These are phyloP conservation scores for Centruroides sculpturatus DNA, from an alignment of 1,140 invertebrate species.

Conservation along the genomic window DNA sequence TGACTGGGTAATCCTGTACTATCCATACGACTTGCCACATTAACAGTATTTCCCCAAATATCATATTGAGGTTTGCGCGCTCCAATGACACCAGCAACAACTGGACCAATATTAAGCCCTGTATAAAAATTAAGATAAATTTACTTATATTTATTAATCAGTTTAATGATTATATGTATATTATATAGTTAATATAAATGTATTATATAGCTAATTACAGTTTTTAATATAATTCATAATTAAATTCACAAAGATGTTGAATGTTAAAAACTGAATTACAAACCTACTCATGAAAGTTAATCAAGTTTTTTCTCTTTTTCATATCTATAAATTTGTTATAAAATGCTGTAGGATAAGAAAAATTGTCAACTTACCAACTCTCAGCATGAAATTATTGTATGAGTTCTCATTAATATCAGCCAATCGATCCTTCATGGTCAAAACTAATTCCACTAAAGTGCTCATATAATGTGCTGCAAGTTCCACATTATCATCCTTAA, in stretches of 20 bases:
- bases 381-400: constrained; percentile 88
- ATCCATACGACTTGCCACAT: constrained; percentile 80
- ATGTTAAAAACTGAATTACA: too few relatives aligned
- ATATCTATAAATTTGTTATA: too few relatives aligned
- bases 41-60: constrained; percentile 93
- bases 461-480: constrained; percentile 12
- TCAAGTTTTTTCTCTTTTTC: too few relatives aligned
- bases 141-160: background rate
- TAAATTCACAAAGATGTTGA: too few relatives aligned
- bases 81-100: constrained; percentile 87
- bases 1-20: constrained; percentile 69
- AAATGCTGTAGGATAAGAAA: too few relatives aligned
- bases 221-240: too few relatives aligned
- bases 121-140: constrained; percentile 8
- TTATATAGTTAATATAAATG: background rate
- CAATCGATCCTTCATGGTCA: constrained; percentile 71
- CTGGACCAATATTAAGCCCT: constrained; percentile 82
- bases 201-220: too few relatives aligned
- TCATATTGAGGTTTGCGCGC: constrained; percentile 89
- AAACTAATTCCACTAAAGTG: constrained; percentile 37
- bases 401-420: constrained; percentile 86
- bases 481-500: constrained; percentile 7
- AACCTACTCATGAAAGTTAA: too few relatives aligned
- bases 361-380: constrained; percentile 49
- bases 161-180: background rate